Evolutionary conservation across 2,113 vertebrate genomes (phyloP).

Genomic region (Rhabdornis inornatus): DNA sequence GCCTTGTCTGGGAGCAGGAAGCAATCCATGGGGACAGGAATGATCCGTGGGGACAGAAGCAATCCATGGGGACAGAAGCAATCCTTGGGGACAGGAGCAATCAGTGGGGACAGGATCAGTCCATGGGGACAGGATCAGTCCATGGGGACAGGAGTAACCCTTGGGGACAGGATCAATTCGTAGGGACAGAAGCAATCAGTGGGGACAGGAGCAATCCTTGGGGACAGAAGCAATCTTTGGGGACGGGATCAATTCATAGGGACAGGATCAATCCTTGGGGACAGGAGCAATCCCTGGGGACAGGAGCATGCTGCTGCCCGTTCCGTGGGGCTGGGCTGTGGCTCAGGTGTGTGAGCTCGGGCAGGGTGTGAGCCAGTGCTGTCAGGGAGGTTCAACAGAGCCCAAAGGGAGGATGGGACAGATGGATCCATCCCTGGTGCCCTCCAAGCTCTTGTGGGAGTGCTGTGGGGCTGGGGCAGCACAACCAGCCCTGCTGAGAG

Average conservation of each 20-base stretch:
- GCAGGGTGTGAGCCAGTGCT: background rate
- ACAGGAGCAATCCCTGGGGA: rapidly evolving
- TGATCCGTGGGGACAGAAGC: rapidly evolving
- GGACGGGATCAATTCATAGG: background rate
- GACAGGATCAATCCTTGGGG: rapidly evolving
- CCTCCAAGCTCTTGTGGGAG: background rate
- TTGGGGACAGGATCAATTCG: rapidly evolving
- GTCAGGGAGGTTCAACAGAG: background rate
- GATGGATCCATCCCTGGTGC: background rate
- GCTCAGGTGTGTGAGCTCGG: no score
- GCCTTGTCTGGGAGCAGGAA: background rate
- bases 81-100: no score
- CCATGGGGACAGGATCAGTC: rapidly evolving
- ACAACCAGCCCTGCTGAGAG: background rate
- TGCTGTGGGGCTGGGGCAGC: background rate
- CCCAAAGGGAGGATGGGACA: background rate
- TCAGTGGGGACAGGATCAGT: rapidly evolving
- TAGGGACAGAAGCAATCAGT: rapidly evolving
- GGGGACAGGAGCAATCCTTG: rapidly evolving
- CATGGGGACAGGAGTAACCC: rapidly evolving
- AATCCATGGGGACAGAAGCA: background rate
- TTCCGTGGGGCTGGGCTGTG: background rate
- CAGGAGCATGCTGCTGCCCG: background rate
- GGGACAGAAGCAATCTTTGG: rapidly evolving
- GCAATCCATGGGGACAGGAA: rapidly evolving